Conservation (phyloP, 2,113 vertebrate genomes). For the Psittacara wagleri region DNA sequence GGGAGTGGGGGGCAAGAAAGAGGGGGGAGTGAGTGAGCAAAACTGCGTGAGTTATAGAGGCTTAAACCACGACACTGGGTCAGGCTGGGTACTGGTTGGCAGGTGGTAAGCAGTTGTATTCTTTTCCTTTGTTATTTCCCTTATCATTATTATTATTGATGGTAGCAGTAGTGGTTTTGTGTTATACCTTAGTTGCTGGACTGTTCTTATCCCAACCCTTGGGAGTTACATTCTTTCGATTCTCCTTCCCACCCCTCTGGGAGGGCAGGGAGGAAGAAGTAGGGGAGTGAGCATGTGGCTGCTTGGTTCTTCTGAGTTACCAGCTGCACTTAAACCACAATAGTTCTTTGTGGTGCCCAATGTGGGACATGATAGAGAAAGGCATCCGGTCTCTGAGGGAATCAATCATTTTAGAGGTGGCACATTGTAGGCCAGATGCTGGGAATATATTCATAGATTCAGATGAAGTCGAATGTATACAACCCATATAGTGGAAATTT, state of each 20-base stretch:
- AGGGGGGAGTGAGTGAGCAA: too few species aligned
- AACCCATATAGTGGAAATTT: too few species aligned
- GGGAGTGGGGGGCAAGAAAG: too few species aligned
- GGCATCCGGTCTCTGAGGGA: too few species aligned
- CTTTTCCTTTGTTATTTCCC: background rate
- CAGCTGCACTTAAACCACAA: background rate
- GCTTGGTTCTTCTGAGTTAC: background rate
- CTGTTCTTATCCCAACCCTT: background rate
- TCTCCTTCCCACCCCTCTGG: background rate
- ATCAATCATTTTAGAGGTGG: too few species aligned
- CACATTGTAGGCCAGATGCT: too few species aligned
- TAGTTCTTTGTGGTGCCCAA: too few species aligned
- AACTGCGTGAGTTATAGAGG: too few species aligned
- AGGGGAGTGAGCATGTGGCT: background rate
- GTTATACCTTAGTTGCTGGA: background rate
- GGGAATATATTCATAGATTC: too few species aligned
- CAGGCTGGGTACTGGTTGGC: accelerated
- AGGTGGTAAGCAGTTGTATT: background rate
- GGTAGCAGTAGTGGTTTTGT: background rate
- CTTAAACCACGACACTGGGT: too few species aligned
- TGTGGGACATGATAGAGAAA: too few species aligned
- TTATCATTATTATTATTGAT: background rate
- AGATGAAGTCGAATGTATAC: too few species aligned
- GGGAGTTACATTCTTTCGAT: background rate
- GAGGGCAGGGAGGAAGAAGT: background rate